Percentiles rank a stretch among this genome's conserved stretches.
These are phyloP conservation scores for Belonocnema kinseyi DNA, from an alignment of 1,140 invertebrate species.

Conservation along the genomic window DNA sequence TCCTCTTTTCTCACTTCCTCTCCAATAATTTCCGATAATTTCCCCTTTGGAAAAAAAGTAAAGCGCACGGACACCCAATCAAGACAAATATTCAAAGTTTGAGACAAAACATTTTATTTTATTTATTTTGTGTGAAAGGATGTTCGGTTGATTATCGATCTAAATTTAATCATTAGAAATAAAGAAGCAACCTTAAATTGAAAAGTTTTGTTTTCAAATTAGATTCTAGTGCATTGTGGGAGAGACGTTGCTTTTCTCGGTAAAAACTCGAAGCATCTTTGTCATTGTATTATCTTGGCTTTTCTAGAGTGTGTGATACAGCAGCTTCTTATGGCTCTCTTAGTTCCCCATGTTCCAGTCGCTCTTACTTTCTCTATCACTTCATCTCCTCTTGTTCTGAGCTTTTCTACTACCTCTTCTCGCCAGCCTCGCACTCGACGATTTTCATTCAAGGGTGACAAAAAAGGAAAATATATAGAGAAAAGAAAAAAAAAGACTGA, in stretches of 20 bases:
- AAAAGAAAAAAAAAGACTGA: background rate
- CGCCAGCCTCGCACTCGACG: background rate
- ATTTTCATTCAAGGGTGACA: background rate
- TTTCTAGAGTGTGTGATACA: conserved; percentile 11
- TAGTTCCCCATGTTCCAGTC: background rate
- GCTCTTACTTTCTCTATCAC: conserved; percentile 23
- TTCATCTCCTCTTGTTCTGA: background rate
- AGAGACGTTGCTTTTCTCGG: background rate
- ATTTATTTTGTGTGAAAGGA: no score
- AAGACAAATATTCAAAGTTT: no score
- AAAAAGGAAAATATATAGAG: background rate
- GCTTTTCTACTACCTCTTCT: conserved; percentile 14
- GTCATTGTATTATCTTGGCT: conserved; percentile 7
- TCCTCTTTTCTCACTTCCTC: no score
- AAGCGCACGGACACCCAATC: no score
- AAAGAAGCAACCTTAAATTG: no score
- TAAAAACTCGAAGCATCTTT: background rate
- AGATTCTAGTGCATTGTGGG: background rate
- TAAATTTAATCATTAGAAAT: no score
- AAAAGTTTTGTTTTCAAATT: background rate
- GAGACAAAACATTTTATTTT: no score
- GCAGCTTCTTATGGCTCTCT: conserved; percentile 15
- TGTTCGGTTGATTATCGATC: no score
- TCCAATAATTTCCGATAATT: no score
- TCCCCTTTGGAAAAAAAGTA: no score